phyloP scores from a whole-genome alignment of 2,113 vertebrate genomes.

The Callipepla squamata region DNA sequence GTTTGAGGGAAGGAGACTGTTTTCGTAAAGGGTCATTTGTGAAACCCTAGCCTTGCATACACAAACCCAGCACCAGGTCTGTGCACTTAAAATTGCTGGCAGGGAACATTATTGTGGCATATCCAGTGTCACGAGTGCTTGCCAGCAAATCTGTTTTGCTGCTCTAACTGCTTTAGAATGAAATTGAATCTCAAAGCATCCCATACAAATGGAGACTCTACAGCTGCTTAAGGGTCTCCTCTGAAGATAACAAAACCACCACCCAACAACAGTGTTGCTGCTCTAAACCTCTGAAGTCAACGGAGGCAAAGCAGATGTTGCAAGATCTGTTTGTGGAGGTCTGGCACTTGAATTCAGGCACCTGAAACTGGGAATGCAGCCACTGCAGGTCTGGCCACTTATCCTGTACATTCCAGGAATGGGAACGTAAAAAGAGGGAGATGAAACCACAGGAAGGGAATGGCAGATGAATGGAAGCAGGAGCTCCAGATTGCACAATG shows the following conservation, averaged over 20 bases:
- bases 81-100: fast-evolving
- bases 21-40: background rate
- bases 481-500: background rate
- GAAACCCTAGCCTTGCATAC: background rate
- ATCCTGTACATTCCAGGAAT: fast-evolving
- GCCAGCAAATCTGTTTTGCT: background rate
- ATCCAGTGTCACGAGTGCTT: background rate
- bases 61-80: fast-evolving
- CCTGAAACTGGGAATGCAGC: background rate
- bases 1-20: background rate
- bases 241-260: background rate
- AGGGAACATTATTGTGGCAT: background rate
- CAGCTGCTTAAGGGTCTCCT: background rate
- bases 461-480: background rate
- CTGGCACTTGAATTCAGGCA: background rate
- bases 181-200: background rate
- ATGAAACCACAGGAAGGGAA: background rate
- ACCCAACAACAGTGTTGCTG: fast-evolving
- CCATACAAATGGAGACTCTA: background rate
- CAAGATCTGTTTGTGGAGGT: background rate
- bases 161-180: background rate
- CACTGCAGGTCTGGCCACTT: background rate
- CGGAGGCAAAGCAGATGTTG: background rate
- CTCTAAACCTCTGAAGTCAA: background rate
- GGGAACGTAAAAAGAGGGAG: background rate